Evolutionary conservation across 2,888 invertebrate genomes (phyloP).

Genomic region (Aricia artaxerxes): DNA sequence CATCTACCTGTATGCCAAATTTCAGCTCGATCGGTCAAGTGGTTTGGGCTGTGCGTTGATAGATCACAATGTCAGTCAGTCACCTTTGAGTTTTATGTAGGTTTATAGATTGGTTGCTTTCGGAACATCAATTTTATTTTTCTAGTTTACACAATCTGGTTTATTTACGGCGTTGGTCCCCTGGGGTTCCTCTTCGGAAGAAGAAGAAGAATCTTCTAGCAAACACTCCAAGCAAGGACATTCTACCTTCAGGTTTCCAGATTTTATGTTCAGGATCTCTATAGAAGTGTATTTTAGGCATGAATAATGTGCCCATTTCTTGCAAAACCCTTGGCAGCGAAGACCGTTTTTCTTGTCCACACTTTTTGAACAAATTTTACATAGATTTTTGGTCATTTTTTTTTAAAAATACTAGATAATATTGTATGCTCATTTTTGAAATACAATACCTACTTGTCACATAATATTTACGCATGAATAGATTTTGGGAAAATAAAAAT

Average conservation of each 20-base stretch:
- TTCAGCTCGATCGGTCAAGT: too few relatives aligned
- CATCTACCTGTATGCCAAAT: too few relatives aligned
- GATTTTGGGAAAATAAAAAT: too few relatives aligned
- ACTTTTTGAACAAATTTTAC: slow-evolving; percentile 53
- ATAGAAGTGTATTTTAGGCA: slow-evolving; percentile 57
- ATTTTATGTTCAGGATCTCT: slow-evolving; percentile 56
- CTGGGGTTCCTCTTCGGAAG: not conserved
- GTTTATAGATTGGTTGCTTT: not conserved
- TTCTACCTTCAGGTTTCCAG: slow-evolving; percentile 51
- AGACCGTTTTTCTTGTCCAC: slow-evolving; percentile 54
- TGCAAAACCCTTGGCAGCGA: slow-evolving; percentile 60
- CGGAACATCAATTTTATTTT: not conserved
- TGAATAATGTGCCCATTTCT: slow-evolving; percentile 58
- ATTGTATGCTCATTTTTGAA: not conserved
- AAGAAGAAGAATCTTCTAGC: slow-evolving; percentile 1
- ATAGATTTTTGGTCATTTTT: slow-evolving; percentile 54
- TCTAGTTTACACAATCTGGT: not conserved
- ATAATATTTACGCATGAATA: too few relatives aligned
- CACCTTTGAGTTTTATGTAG: too few relatives aligned
- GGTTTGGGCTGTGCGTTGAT: too few relatives aligned
- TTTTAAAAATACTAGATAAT: slow-evolving; percentile 21
- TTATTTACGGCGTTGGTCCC: not conserved
- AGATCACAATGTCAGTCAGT: too few relatives aligned
- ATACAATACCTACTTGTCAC: too few relatives aligned
- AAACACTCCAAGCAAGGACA: slow-evolving; percentile 60